Base-by-base conservation (phyloP, 2,113 vertebrate species). In the Xiphophorus couchianus region DNA sequence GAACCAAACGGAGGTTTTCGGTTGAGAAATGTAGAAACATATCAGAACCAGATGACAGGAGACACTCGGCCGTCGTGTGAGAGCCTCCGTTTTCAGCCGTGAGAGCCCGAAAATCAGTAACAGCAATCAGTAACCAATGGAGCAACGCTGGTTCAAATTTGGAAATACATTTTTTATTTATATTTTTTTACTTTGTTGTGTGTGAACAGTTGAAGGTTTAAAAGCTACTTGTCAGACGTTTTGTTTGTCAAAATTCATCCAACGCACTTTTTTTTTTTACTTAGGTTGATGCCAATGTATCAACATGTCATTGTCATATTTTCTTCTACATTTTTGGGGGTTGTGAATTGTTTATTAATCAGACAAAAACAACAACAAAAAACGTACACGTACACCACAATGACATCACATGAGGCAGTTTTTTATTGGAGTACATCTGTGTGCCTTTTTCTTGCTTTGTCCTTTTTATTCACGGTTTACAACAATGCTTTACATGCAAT, bases 41-140 rank as follows among this genome's bases (percentile, higher is more conserved):
- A 91, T 91, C 84, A 84, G 84, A 92, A 91, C 80, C 90, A 89
- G 91, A 92, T 91, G 91, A 90, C 63, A 73, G 65, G 72, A 75
- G 83, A 86, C 81, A 83, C 76, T 22, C 67, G 81, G 76, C 68
- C 83, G 51, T 87, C 87, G 62, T 62, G 80, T 71, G 72, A 72
- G 74, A 60, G 66, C 65, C 31, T 87, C 79, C 71, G 28, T 31
- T 66, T 37, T 71, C 62, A 84, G 69, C 84, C 73, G 29, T 71
- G 54, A 75, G 75, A 87, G 79, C 82, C 61, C 69, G 22, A 69
- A 81, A 78, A 83, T 87, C 86, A 51, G 73, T 86, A 82, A 65
- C 70, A 81, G 48, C 71, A 51, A 66, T 44, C 28, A 28, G 28
- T 28, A 28, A 28, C 28, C 28, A 28, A 28, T 28, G 28, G 28